Percentiles rank a stretch among this genome's conserved stretches.
Conservation (phyloP, 2,113 vertebrate species). For the Sinocyclocheilus grahami region DNA sequence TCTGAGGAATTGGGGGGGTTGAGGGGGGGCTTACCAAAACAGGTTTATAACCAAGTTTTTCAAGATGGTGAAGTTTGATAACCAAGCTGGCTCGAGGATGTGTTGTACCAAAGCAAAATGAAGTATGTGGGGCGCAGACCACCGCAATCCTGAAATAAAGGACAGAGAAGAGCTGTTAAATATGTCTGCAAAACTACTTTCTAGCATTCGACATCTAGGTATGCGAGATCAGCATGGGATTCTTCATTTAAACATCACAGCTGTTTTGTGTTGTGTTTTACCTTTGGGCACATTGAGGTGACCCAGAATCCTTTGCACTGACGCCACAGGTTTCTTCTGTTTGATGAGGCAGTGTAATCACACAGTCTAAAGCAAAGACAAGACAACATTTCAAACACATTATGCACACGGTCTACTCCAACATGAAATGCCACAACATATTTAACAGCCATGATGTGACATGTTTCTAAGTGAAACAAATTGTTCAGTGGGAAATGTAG, state of each 20-base stretch:
- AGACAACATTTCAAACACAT: background rate
- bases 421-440: background rate
- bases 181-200: background rate
- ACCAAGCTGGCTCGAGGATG: slow-evolving; percentile 80
- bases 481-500: background rate
- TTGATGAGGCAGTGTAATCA: slow-evolving; percentile 58
- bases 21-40: slow-evolving; percentile 79
- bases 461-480: background rate
- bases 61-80: slow-evolving; percentile 84
- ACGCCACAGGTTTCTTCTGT: slow-evolving; percentile 5
- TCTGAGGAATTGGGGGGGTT: background rate
- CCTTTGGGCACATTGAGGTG: slow-evolving; percentile 64
- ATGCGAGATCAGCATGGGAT: background rate
- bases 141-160: slow-evolving; percentile 79
- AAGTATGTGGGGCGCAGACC: slow-evolving; percentile 69
- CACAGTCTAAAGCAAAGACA: slow-evolving; percentile 62
- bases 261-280: slow-evolving; percentile 42
- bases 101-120: slow-evolving; percentile 78
- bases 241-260: background rate
- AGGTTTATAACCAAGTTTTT: slow-evolving; percentile 80
- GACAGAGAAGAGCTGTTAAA: background rate
- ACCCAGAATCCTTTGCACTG: slow-evolving; percentile 14
- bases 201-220: background rate
- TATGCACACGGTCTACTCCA: background rate
- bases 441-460: background rate